Evolutionary conservation across 1,140 invertebrate species (phyloP).

Genomic region (Drosophila takahashii): DNA sequence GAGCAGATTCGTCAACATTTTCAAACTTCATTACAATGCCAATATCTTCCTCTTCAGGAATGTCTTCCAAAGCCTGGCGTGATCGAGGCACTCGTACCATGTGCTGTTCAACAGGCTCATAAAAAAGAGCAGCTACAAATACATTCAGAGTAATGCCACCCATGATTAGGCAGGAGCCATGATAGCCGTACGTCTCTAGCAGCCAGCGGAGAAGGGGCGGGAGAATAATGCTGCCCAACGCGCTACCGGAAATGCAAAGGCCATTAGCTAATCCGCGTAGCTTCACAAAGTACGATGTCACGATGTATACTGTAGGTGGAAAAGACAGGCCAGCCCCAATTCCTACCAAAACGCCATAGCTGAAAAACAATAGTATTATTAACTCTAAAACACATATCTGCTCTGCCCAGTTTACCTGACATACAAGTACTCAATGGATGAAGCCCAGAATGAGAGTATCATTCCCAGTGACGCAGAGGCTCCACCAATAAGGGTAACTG

Average conservation of each 20-base stretch:
- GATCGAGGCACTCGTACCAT: constrained; percentile 88
- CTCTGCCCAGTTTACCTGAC: constrained; percentile 87
- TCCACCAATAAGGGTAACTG: constrained; percentile 94
- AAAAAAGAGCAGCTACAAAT: constrained; percentile 92
- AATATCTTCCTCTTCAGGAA: constrained; percentile 81
- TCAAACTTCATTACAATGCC: constrained; percentile 84
- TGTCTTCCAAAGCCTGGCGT: constrained; percentile 70
- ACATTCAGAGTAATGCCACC: constrained; percentile 93
- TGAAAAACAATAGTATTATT: constrained; percentile 83
- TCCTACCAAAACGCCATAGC: constrained; percentile 93
- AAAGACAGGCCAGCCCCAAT: constrained; percentile 92
- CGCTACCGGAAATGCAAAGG: constrained; percentile 94
- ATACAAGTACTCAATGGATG: constrained; percentile 90
- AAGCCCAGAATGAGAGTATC: constrained; percentile 93
- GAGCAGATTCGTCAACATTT: constrained; percentile 80
- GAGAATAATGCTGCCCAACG: constrained; percentile 92
- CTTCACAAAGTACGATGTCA: constrained; percentile 94
- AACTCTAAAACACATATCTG: background rate
- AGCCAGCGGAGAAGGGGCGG: constrained; percentile 90
- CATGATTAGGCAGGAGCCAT: constrained; percentile 92
- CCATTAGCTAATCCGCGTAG: constrained; percentile 94
- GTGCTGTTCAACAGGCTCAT: constrained; percentile 93
- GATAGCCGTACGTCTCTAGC: constrained; percentile 90
- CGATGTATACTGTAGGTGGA: constrained; percentile 95
- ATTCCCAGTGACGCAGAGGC: constrained; percentile 93